Conservation (phyloP, 2,888 invertebrate genomes). For the Tinea pellionella region DNA sequence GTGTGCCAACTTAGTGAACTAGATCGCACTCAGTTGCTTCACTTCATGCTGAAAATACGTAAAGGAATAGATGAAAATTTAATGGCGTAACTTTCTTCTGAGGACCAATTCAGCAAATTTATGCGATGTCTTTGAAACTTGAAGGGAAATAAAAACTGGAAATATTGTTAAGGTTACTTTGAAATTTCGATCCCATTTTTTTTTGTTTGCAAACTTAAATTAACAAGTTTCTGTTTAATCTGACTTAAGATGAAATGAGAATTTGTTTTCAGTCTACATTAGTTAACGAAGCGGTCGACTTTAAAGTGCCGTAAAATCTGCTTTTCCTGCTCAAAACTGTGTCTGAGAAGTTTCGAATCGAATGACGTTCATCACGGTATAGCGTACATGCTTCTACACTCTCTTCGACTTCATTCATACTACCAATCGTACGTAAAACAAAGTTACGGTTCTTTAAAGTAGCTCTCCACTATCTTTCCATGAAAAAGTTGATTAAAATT, state of each 20-base stretch:
- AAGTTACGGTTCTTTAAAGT: too few species aligned
- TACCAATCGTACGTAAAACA: too few species aligned
- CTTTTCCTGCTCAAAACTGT: too few species aligned
- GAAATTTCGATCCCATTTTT: neutral
- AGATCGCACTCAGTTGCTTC: neutral
- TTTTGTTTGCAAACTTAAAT: neutral
- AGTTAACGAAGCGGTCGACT: too few species aligned
- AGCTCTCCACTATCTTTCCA: too few species aligned
- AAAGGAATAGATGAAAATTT: neutral
- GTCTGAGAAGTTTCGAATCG: too few species aligned
- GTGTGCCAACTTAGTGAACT: neutral
- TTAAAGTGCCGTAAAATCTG: too few species aligned
- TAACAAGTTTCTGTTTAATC: neutral
- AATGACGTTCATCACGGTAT: too few species aligned
- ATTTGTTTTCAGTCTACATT: too few species aligned
- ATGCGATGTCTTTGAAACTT: slow-evolving; percentile 6
- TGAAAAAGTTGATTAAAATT: too few species aligned
- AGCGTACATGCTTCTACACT: too few species aligned
- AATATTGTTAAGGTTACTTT: neutral
- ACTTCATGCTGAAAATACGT: neutral
- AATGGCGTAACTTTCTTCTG: slow-evolving; percentile 2
- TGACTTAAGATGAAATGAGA: neutral
- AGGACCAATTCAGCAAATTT: slow-evolving; percentile 8
- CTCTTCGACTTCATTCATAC: too few species aligned
- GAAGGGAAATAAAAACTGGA: neutral